These are phyloP conservation scores for Agrotis puta DNA, from an alignment of 2,888 invertebrate species.

Conservation along the genomic window DNA sequence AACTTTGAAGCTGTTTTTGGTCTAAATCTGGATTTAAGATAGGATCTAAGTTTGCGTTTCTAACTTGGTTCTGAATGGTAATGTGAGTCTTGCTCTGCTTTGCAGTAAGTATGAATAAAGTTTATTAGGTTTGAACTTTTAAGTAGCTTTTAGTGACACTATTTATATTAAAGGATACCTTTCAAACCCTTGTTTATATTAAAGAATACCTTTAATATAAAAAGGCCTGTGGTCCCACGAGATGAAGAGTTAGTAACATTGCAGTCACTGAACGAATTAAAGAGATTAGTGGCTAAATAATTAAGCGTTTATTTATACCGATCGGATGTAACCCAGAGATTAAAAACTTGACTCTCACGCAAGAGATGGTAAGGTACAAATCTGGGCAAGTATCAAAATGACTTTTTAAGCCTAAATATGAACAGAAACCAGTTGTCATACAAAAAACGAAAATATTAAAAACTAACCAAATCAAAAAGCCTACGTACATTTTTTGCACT, in stretches of 20 bases:
- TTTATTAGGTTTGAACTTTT: slow-evolving; percentile 56
- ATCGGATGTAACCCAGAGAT: too few relatives aligned
- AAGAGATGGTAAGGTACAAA: too few relatives aligned
- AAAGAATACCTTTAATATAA: slow-evolving; percentile 9
- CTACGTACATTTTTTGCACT: background rate
- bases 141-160: slow-evolving; percentile 33
- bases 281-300: background rate
- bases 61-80: slow-evolving; percentile 48
- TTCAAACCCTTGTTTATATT: slow-evolving; percentile 25
- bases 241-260: slow-evolving; percentile 5
- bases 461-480: background rate
- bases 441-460: too few relatives aligned
- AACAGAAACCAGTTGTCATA: too few relatives aligned
- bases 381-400: too few relatives aligned
- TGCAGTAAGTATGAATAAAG: slow-evolving; percentile 43
- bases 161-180: too few relatives aligned
- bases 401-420: too few relatives aligned
- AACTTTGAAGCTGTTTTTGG: slow-evolving; percentile 55
- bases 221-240: background rate
- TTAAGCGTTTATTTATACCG: too few relatives aligned
- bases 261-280: background rate
- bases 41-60: slow-evolving; percentile 50
- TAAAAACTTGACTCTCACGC: too few relatives aligned
- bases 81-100: slow-evolving; percentile 47
- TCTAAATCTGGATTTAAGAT: slow-evolving; percentile 57